Base-by-base conservation (phyloP, 2,888 invertebrate genomes). In the Diplazon laetatorius region DNA sequence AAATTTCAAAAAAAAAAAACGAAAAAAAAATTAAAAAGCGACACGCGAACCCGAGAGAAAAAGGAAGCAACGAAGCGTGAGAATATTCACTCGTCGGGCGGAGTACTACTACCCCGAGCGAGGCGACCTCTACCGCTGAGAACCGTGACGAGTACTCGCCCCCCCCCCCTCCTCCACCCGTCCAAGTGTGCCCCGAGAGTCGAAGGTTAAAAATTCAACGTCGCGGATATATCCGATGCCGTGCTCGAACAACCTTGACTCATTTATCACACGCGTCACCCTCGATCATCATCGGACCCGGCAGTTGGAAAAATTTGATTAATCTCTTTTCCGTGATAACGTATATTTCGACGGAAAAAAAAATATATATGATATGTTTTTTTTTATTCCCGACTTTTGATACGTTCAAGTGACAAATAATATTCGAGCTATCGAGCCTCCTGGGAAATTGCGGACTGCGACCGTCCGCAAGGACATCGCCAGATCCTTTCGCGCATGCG, bases 191-290 rank as follows among this genome's bases (percentile, higher is more conserved):
- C 60, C 71, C 22, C 65, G 37, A 52, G 52, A 66, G 70, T 70
- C 66, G 71, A 71, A 57, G 52, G 60, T 66, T 66, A 66, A 76
- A 76, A 71, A 71, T 76, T 71, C 63, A 71, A 46, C 71, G 35
- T 55, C 60, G 39, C 44, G 37, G 37, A 60, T 69, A 63, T 71
- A 35, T 52, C 71, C 66, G 46, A 66, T 71, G 65, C 44, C 37
- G n/a, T 57, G 30, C 57, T 22, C 50, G 66, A 62, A 60, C 60
- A 44, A 59, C 76, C 71, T 66, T 76, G 76, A 60, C 76, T 76
- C 18, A 66, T 59, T 70, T 66, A n/a, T 76, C 55, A 37, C 60
- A 14, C 44, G 48, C 25, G 6, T 50, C n/a, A n/a, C 59, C 12
- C 30, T 6, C 20, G 52, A 59, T 76, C 52, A 60, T 65, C 50